Evolutionary conservation across 1,140 invertebrate genomes (phyloP).

Genomic region (Stegodyphus mimosarum): DNA sequence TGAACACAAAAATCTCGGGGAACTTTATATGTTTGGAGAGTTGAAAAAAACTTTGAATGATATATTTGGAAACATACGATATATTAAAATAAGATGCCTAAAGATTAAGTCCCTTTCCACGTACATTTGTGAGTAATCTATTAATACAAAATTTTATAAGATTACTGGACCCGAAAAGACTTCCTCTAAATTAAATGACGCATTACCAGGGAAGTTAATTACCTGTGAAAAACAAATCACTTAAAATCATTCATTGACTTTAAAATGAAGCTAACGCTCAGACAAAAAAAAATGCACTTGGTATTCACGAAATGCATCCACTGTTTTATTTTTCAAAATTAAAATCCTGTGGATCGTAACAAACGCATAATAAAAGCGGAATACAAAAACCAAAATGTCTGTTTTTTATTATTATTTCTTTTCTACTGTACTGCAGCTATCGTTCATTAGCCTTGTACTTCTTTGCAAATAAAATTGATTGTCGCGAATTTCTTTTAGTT

Average conservation of each 20-base stretch:
- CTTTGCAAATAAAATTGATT: conserved; percentile 59
- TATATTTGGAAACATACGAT: too few relatives aligned
- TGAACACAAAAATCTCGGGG: too few relatives aligned
- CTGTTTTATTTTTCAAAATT: conserved; percentile 59
- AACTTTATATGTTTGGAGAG: too few relatives aligned
- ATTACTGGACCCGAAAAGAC: conserved; percentile 36
- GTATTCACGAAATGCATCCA: conserved; percentile 49
- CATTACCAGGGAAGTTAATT: conserved; percentile 57
- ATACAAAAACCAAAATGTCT: conserved; percentile 42
- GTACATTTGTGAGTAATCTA: too few relatives aligned
- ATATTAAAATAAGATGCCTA: too few relatives aligned
- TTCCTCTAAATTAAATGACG: conserved; percentile 60
- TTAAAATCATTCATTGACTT: conserved; percentile 60
- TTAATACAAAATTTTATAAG: conserved; percentile 39
- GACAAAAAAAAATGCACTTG: conserved; percentile 25
- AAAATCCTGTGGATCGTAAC: conserved; percentile 52
- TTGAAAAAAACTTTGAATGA: too few relatives aligned
- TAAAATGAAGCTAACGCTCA: conserved; percentile 47
- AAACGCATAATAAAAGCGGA: conserved; percentile 49
- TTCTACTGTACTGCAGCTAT: conserved; percentile 41
- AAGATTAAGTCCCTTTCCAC: too few relatives aligned
- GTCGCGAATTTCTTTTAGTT: conserved; percentile 57
- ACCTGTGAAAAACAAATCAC: conserved; percentile 60
- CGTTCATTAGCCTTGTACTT: conserved; percentile 58
- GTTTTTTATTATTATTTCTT: conserved; percentile 26